Evolutionary conservation across 2,113 vertebrate genomes (phyloP).

Genomic region (Phalacrocorax aristotelis): DNA sequence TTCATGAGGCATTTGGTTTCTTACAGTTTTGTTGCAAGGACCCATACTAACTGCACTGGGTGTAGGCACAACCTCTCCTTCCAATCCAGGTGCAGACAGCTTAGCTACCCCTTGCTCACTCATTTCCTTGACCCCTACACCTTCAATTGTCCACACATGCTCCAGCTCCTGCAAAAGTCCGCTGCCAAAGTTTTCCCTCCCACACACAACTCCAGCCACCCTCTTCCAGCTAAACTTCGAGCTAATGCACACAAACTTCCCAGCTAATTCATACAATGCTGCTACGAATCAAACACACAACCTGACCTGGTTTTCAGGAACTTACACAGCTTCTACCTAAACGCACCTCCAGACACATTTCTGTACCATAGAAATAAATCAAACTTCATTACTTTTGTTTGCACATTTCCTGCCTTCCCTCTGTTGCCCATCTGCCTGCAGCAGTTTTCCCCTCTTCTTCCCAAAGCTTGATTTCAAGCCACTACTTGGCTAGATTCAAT

Average conservation of each 20-base stretch:
- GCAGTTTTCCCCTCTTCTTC: neutral
- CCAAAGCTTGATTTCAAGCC: neutral
- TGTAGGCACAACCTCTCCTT: neutral
- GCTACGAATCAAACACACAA: neutral
- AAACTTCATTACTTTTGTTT: neutral
- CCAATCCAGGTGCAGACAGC: neutral
- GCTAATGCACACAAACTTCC: neutral
- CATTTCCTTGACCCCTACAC: neutral
- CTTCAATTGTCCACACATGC: neutral
- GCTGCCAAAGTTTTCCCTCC: neutral
- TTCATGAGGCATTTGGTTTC: neutral
- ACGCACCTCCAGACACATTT: neutral
- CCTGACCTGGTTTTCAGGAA: neutral
- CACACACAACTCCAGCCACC: neutral
- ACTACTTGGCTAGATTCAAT: neutral
- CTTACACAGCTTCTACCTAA: neutral
- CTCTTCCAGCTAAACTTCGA: neutral
- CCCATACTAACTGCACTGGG: neutral
- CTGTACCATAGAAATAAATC: neutral
- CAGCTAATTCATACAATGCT: neutral
- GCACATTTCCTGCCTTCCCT: constrained; percentile 15
- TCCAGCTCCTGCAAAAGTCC: neutral
- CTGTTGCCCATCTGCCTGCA: constrained; percentile 19
- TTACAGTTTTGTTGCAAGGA: neutral
- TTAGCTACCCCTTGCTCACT: neutral